Evolutionary conservation across 2,888 invertebrate species (phyloP).

Genomic region (Maniola hyperantus): DNA sequence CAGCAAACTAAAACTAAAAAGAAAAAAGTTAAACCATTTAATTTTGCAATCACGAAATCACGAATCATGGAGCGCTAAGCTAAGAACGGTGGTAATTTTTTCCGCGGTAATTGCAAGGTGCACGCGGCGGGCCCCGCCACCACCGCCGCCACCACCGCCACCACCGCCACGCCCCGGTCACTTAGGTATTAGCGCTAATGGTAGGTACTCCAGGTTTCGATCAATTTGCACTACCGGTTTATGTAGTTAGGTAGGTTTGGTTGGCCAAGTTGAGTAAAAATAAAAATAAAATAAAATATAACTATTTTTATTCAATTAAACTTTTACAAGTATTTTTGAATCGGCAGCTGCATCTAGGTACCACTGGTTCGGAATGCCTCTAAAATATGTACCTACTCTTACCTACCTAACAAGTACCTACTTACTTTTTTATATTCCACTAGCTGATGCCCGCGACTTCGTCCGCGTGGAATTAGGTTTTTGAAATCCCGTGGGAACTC

Average conservation of each 20-base stretch:
- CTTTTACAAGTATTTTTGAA: no score
- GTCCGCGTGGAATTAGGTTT: no score
- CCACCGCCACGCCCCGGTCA: constrained; percentile 39
- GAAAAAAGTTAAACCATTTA: constrained; percentile 17
- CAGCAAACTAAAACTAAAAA: constrained; percentile 5
- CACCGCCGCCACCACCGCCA: no score
- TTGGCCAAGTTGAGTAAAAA: background rate
- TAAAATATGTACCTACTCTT: no score
- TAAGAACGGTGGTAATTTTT: constrained; percentile 29
- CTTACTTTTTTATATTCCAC: no score
- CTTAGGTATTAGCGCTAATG: constrained; percentile 35
- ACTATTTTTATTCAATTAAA: no score
- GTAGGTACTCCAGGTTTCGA: constrained; percentile 12
- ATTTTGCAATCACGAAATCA: constrained; percentile 29
- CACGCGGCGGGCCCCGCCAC: constrained; percentile 38
- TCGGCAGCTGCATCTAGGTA: no score
- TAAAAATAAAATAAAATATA: no score
- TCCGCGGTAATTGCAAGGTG: constrained; percentile 32
- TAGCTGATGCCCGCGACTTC: no score
- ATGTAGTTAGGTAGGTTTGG: background rate
- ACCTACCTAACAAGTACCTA: no score
- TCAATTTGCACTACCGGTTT: background rate
- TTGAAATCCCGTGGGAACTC: no score
- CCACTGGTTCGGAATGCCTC: no score
- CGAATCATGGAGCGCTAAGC: constrained; percentile 28